Evolutionary conservation across 1,140 invertebrate species (phyloP), one percentile per base, ranked within the genome.

Genomic region (Drosophila willistoni): DNA sequence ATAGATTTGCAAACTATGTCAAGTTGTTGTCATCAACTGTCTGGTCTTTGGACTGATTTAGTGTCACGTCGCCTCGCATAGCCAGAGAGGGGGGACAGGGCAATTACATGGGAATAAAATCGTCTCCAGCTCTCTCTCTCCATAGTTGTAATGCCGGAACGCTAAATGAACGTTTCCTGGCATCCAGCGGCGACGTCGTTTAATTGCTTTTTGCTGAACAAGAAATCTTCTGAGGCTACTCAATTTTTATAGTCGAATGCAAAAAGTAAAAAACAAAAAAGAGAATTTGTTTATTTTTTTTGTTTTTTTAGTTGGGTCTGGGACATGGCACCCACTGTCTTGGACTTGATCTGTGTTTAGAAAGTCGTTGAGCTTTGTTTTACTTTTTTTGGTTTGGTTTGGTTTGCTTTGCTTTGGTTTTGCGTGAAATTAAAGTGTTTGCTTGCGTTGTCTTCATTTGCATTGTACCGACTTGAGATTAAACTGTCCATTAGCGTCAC

Each of bases 111-210:
- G 67, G 79, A 72, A 86, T 80, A 74, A 36, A 29, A 42, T 42
- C 62, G 59, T 62, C 73, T 77, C 60, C 84, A 70, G 70, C 70
- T 25, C 22, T 25, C 70, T 25, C 22, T 25, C 22, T 74, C 44
- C 44, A 47, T 10, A 17, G 44, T 44, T 44, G 42, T 44, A 44
- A 44, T 44, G 42, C 14, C 42, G 17, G n/a, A 44, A 25, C 22
- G 73, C 80, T 91, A 91, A 91, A 91, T 91, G 86, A 91, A 86
- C 84, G 80, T 91, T 91, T 91, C 90, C 90, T 91, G 90, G 86
- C 90, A 77, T 89, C 90, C 86, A 91, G 84, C 83, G 77, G 90
- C 64, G 90, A 73, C 81, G 73, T 42, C 70, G 68, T 90, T 91
- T 91, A 91, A 91, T 91, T 91, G 86, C 90, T 91, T 87, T 89